Base-by-base conservation (phyloP, 92 coral and sea anemone genomes). In the Parazoanthus atlanticus region DNA sequence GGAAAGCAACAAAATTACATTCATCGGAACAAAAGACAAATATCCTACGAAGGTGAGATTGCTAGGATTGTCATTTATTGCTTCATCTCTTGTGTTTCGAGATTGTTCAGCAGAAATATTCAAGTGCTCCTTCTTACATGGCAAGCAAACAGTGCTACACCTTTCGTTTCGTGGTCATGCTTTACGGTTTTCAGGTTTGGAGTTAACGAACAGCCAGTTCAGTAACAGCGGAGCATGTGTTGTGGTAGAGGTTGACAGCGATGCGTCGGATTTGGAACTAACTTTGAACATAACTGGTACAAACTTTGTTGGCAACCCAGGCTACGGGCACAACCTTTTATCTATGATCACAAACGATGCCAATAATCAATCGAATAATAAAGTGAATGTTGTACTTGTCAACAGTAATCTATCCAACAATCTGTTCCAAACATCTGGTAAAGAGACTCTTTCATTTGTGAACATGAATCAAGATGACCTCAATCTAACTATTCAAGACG, bases 81-180 rank as follows among this genome's bases (percentile, higher is more conserved):
- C 49, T 36, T 17, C 79, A 16, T 74, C 49, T 41, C 79, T 74
- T 36, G 79, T 41, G 43, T 74, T 74, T 36, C 79, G n/a, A 5
- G 79, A 74, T 36, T 34, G 46, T 41, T 33, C 79, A 36, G 79
- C n/a, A 19, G 79, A 74, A 7, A 74, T 74, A n/a, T 31, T 36
- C 30, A 36, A 74, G 49, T 74, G 79, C 79, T 74, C 28, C 26
- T 74, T 74, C 49, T n/a, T 1, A 25, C 19, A 74, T 29, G 17
- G n/a, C 49, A 74, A 74, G 28, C 79, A 74, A 23, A 74, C 79
- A 36, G 79, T 74, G 28, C 13, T 74, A 17, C 79, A 74, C 49
- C 49, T 74, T 74, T 74, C 79, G 4, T 74, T 74, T 19, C 79
- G 34, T 23, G 8, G 49, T 46, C 13, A 46, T 46, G 49, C 26